phyloP scores from a whole-genome alignment of 2,113 vertebrate species.

The Poecile atricapillus region DNA sequence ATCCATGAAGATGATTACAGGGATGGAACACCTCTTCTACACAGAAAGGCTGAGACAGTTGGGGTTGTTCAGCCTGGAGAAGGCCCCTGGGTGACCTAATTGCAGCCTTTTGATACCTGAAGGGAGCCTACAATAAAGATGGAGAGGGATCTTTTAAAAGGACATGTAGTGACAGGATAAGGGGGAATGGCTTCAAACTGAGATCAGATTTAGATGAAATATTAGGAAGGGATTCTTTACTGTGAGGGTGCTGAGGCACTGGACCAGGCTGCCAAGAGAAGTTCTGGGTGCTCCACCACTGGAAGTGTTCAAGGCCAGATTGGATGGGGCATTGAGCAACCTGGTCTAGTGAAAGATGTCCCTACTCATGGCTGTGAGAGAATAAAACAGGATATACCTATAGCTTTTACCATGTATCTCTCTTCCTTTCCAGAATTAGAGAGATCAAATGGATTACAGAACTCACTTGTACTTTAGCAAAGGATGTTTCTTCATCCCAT shows the following conservation, averaged over 20 bases:
- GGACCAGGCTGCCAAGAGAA: not conserved
- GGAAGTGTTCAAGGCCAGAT: not conserved
- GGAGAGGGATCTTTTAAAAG: not conserved
- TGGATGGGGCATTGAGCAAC: not conserved
- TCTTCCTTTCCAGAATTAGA: not conserved
- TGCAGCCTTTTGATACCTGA: not conserved
- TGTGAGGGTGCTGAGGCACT: not conserved
- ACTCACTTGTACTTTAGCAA: not conserved
- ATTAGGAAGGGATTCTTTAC: not conserved
- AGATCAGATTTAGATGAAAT: not conserved
- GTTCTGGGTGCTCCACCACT: not conserved
- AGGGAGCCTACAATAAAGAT: not conserved
- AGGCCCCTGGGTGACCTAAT: not conserved
- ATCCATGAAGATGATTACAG: not conserved
- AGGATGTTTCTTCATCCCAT: not conserved
- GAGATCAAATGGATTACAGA: not conserved
- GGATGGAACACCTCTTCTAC: not conserved
- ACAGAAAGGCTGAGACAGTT: not conserved
- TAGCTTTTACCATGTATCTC: not conserved
- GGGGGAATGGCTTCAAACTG: not conserved
- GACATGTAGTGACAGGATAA: not conserved
- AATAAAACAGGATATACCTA: not conserved
- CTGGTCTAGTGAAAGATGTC: too few relatives aligned
- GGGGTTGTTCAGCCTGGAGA: not conserved
- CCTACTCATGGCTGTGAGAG: not conserved